phyloP scores from a whole-genome alignment of 1,140 invertebrate genomes.

The Xylocopa sonorina region DNA sequence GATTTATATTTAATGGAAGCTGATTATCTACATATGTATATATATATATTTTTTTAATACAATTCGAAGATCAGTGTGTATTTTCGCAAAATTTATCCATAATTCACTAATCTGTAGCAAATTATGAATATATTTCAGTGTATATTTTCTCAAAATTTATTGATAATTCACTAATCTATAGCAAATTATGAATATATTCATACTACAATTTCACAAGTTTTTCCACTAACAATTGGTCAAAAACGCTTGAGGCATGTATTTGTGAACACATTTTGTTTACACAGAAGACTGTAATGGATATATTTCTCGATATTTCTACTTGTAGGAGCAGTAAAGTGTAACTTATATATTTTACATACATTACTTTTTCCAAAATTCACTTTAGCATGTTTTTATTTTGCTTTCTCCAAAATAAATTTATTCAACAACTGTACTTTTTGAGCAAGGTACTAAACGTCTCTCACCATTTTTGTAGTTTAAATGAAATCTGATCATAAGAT shows the following conservation, averaged over 20 bases:
- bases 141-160: constrained; percentile 24
- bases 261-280: constrained; percentile 31
- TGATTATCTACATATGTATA: constrained; percentile 23
- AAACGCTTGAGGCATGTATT: not conserved
- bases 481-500: not conserved
- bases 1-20: constrained; percentile 26
- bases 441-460: not conserved
- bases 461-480: not conserved
- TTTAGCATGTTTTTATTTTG: not conserved
- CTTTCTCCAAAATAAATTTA: not conserved
- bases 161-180: constrained; percentile 26
- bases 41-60: constrained; percentile 31
- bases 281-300: constrained; percentile 14
- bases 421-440: not conserved
- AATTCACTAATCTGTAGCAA: constrained; percentile 26
- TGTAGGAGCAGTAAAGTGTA: constrained; percentile 4
- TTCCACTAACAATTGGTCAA: constrained; percentile 10
- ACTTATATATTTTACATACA: constrained; percentile 31
- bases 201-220: not conserved
- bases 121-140: not conserved
- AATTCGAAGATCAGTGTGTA: constrained; percentile 1
- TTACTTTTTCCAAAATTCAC: not conserved
- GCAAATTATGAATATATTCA: not conserved
- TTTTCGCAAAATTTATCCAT: constrained; percentile 26
- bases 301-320: constrained; percentile 1